Base-by-base conservation (phyloP, 2,113 vertebrate genomes). In the Azemiops feae region DNA sequence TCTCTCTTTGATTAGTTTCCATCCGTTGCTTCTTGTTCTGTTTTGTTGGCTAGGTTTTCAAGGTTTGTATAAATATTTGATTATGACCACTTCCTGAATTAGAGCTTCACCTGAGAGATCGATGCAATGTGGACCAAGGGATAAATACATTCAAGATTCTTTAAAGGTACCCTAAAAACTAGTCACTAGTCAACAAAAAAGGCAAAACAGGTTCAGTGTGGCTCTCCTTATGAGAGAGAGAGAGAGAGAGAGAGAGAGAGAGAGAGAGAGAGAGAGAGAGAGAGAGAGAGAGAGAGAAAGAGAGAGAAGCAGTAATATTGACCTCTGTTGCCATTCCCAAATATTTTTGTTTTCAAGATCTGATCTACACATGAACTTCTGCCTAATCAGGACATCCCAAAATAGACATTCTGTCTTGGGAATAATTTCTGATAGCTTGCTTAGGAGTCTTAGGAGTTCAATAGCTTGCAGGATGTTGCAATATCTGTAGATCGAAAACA, bases 401-500 rank as follows among this genome's bases (percentile, higher is more conserved):
- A 23, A 47, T 1, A 89, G 90, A 25, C 18, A 39, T 60, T 93
- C 88, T 55, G 54, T 2, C 16, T 58, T 95, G 23, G 5, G 64
- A 90, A 69, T 16, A 1, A 43, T 11, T 52, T 64, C 60, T 64
- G 60, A 39, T 14, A 0, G 87, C 91, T 88, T 88, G 34, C 27
- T 64, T 64, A 30, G 60, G 27, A 64, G 27, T 64, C 57, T 58
- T 25, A 58, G 89, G 93, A 95, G 47, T 47, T 87, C 81, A 91
- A 81, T 50, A 92, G 12, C 43, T 27, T 91, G 47, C 30, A n/a
- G 45, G 92, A 0, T 1, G 47, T 92, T 60, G 23, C 85, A 86
- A 91, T 50, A 6, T 14, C 18, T 1, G 0, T 8, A 30, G 43
- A 20, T 87, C 52, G 88, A 85, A 95, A 92, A 87, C 92, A 93